Base-by-base conservation (phyloP, 2,797 vertebrate species). In the Lepilemur septentrionalis region DNA sequence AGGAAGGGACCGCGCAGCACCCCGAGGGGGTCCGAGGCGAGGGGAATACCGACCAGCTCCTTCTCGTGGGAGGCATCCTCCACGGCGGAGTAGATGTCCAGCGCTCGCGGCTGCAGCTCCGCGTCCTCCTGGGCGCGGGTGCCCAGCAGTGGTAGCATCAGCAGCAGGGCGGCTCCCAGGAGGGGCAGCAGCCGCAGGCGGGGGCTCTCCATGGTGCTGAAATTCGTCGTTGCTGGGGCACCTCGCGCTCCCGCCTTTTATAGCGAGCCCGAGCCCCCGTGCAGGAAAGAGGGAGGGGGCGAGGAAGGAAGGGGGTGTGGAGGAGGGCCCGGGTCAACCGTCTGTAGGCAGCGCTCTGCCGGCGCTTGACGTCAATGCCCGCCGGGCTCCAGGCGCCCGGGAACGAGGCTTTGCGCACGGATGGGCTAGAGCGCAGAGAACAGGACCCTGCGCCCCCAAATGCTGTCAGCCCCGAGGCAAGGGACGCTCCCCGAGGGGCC, bases 151-250 rank as follows among this genome's bases (percentile, higher is more conserved):
- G 97, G 94, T 6, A 96, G 93, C 32, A 98, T 80, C 95, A 98
- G 93, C 70, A 98, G 91, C 76, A 98, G 93, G 43, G 98, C 97
- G 89, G 98, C 98, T n/a, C 97, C 98, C 80, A 98, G 98, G 25
- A 98, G 65, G 7, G 98, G 97, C 79, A 98, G 97, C 76, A 98
- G 97, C 50, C 98, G 70, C 41, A 96, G 57, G 43, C 98, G 98
- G 95, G 97, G 61, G 97, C 98, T 99, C 98, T 99, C 99, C 99
- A 99, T 99, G 98, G 98, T 99, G 93, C 98, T 98, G 98, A 98
- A 96, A 69, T 30, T 81, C 79, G 14, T 50, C 30, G 70, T 70
- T 41, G 73, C 87, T 15, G 11, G 38, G 78, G 55, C 79, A 1
- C 65, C 52, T 72, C 30, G 67, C 35, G 69, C 96, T 78, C 85